These are phyloP conservation scores for Melipona beecheii DNA, from an alignment of 2,888 invertebrate species.

Conservation along the genomic window DNA sequence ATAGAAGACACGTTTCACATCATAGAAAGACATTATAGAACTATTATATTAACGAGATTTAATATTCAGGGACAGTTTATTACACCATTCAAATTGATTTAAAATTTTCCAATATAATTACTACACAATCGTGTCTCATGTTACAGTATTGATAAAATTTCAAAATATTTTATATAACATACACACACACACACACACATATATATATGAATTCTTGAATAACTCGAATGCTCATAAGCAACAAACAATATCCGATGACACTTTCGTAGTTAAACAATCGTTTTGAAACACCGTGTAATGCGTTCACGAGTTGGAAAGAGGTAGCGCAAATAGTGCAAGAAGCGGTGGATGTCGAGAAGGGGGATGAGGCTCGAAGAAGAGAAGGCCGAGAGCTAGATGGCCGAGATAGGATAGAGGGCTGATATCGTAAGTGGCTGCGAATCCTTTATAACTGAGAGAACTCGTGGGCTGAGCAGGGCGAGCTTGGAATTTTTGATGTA, in stretches of 20 bases:
- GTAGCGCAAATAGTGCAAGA: neutral
- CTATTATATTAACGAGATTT: too few relatives aligned
- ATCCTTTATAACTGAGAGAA: constrained; percentile 81
- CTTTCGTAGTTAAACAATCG: neutral
- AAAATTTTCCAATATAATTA: too few relatives aligned
- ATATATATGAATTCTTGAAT: too few relatives aligned
- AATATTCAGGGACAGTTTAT: too few relatives aligned
- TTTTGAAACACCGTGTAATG: neutral
- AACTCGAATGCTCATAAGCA: too few relatives aligned
- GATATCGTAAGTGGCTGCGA: constrained; percentile 83
- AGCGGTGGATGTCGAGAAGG: neutral
- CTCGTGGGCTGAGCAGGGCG: constrained; percentile 71
- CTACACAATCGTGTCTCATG: too few relatives aligned
- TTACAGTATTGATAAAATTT: too few relatives aligned
- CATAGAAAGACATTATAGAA: too few relatives aligned
- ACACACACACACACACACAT: too few relatives aligned
- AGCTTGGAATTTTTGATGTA: constrained; percentile 83
- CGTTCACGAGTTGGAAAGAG: neutral
- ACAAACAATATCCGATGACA: neutral
- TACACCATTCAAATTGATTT: too few relatives aligned
- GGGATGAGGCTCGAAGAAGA: constrained; percentile 21
- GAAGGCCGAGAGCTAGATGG: constrained; percentile 47
- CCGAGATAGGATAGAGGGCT: constrained; percentile 66
- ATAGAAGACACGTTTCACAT: too few relatives aligned
- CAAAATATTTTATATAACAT: too few relatives aligned